Evolutionary conservation across 1,140 invertebrate species (phyloP).

Genomic region (Sweltsa coloradensis): DNA sequence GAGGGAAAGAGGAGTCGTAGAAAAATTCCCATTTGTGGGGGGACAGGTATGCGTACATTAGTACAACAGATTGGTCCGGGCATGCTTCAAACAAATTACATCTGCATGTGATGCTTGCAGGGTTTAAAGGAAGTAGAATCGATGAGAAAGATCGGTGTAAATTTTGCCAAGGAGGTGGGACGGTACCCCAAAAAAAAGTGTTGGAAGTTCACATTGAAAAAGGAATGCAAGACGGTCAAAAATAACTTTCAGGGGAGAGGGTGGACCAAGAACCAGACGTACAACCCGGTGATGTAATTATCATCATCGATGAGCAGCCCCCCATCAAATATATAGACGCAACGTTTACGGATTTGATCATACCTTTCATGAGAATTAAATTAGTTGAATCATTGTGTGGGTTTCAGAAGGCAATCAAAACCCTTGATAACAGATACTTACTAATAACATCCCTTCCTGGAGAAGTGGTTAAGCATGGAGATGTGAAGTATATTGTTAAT

Average conservation of each 20-base stretch:
- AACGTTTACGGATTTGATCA: constrained; percentile 39
- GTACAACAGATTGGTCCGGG: constrained; percentile 48
- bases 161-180: constrained; percentile 42
- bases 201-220: constrained; percentile 58
- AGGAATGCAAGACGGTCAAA: constrained; percentile 56
- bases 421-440: constrained; percentile 46
- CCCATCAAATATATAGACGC: constrained; percentile 38
- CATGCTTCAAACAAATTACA: constrained; percentile 58
- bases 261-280: constrained; percentile 56
- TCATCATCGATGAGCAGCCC: constrained; percentile 53
- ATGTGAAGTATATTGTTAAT: constrained; percentile 42
- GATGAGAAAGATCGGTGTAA: constrained; percentile 42
- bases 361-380: constrained; percentile 37
- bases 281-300: constrained; percentile 51
- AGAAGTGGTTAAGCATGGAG: constrained; percentile 49
- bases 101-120: constrained; percentile 41
- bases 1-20: constrained; percentile 45
- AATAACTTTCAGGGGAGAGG: constrained; percentile 48
- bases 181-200: constrained; percentile 43
- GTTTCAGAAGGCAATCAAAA: constrained; percentile 47
- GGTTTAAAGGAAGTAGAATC: constrained; percentile 41
- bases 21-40: constrained; percentile 45
- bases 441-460: constrained; percentile 39
- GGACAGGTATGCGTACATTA: constrained; percentile 45
- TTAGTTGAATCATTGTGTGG: constrained; percentile 54